Evolutionary conservation across 2,888 invertebrate genomes (phyloP).

Genomic region (Ametastegia equiseti): DNA sequence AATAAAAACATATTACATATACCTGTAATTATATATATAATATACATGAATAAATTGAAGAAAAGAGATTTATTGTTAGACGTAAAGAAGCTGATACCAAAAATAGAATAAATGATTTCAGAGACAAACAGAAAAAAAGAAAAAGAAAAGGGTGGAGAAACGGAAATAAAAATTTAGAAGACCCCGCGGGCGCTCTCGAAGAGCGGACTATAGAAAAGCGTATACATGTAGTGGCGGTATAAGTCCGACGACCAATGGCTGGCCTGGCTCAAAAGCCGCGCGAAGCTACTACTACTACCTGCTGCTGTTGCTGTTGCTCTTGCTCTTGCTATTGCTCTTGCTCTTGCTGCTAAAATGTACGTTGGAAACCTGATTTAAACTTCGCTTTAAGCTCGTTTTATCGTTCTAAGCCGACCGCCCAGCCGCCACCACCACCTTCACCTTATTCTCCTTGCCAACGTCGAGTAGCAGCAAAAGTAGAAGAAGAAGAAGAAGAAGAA

Average conservation of each 20-base stretch:
- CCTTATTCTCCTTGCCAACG: neutral
- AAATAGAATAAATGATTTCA: no score
- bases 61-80: no score
- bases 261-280: conserved; percentile 24
- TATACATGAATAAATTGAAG: no score
- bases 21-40: no score
- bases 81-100: no score
- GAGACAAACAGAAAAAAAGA: no score
- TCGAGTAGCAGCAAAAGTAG: neutral
- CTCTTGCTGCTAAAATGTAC: conserved; percentile 39
- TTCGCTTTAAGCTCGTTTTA: conserved; percentile 39
- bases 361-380: conserved; percentile 48
- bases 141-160: neutral
- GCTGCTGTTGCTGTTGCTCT: neutral
- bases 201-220: conserved; percentile 39
- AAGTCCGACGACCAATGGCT: neutral
- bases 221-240: neutral
- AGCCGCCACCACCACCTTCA: neutral
- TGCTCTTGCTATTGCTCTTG: no score
- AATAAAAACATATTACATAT: no score
- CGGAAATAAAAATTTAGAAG: neutral
- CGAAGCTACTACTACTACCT: conserved; percentile 43
- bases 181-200: conserved; percentile 15
- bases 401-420: conserved; percentile 33
- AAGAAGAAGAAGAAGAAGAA: neutral